Conservation (phyloP, 2,797 vertebrate genomes). For the Chelmon rostratus region DNA sequence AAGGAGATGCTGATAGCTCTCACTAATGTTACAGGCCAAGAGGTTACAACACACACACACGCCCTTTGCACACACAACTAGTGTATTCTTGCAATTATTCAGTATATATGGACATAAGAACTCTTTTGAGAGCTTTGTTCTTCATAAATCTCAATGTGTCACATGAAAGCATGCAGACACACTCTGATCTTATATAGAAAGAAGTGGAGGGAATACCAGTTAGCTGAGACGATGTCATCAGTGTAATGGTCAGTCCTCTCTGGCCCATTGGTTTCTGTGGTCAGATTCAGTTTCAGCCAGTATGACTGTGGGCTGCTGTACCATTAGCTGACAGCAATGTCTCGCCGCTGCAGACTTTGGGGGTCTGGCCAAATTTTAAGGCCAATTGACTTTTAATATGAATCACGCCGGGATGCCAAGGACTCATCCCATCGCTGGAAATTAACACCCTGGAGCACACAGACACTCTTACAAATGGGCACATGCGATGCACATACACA, state of each 20-base stretch:
- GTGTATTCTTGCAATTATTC: not conserved
- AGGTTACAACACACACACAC: slow-evolving; percentile 45
- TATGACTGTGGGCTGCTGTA: slow-evolving; percentile 73
- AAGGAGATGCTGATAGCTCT: slow-evolving; percentile 73
- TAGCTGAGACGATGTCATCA: slow-evolving; percentile 72
- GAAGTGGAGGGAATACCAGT: slow-evolving; percentile 24
- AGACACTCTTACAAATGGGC: slow-evolving; percentile 36
- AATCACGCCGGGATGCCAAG: slow-evolving; percentile 84
- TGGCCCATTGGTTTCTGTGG: slow-evolving; percentile 84
- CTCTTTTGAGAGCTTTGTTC: slow-evolving; percentile 1
- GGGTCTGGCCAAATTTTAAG: slow-evolving; percentile 87
- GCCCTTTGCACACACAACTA: not conserved
- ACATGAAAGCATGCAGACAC: not conserved
- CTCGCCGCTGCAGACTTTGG: slow-evolving; percentile 78
- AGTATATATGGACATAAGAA: slow-evolving; percentile 3
- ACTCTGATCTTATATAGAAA: not conserved
- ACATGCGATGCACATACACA: slow-evolving; percentile 39
- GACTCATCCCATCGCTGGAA: slow-evolving; percentile 82
- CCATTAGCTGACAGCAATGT: slow-evolving; percentile 81
- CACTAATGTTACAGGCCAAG: slow-evolving; percentile 67
- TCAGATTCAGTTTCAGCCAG: slow-evolving; percentile 86
- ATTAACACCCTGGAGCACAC: slow-evolving; percentile 78
- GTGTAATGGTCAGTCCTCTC: slow-evolving; percentile 83
- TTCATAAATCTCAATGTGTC: slow-evolving; percentile 45
- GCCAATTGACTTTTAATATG: slow-evolving; percentile 90